Evolutionary conservation across 1,140 invertebrate genomes (phyloP).

Genomic region (Drosophila parabipectinata): DNA sequence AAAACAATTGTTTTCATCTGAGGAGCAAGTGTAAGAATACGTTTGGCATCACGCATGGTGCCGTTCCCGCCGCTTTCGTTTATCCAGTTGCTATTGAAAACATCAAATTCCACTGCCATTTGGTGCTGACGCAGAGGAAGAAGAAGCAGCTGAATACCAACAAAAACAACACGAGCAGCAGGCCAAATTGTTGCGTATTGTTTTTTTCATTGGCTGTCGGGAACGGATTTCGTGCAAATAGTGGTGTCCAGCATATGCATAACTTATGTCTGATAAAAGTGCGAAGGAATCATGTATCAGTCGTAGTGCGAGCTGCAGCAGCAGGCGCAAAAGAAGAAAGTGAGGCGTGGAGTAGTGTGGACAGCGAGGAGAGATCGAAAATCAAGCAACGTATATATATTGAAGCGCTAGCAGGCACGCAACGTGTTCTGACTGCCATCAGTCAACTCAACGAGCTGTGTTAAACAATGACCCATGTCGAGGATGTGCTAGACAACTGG

Average conservation of each 20-base stretch:
- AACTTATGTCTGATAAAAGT: slow-evolving; percentile 81
- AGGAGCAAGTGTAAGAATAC: neutral
- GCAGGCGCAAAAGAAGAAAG: slow-evolving; percentile 78
- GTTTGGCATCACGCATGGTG: neutral
- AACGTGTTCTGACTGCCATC: slow-evolving; percentile 52
- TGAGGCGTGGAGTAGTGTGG: slow-evolving; percentile 40
- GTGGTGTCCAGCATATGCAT: slow-evolving; percentile 70
- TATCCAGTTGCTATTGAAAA: slow-evolving; percentile 15
- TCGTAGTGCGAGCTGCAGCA: slow-evolving; percentile 77
- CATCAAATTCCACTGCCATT: slow-evolving; percentile 5
- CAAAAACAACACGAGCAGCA: slow-evolving; percentile 32
- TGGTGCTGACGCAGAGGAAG: slow-evolving; percentile 20
- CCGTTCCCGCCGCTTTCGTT: neutral
- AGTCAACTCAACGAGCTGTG: slow-evolving; percentile 33
- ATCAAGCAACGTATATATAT: slow-evolving; percentile 37
- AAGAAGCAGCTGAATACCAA: slow-evolving; percentile 30
- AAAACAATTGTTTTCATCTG: neutral
- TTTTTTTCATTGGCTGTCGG: slow-evolving; percentile 48
- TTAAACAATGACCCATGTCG: slow-evolving; percentile 85
- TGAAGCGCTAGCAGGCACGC: slow-evolving; percentile 27
- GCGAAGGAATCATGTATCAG: slow-evolving; percentile 71
- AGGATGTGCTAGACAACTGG: slow-evolving; percentile 91
- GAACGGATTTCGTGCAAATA: slow-evolving; percentile 53
- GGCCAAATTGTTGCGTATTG: slow-evolving; percentile 74
- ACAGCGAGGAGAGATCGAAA: slow-evolving; percentile 36